These are phyloP conservation scores for Lysandra coridon DNA, from an alignment of 2,888 invertebrate genomes.

Conservation along the genomic window DNA sequence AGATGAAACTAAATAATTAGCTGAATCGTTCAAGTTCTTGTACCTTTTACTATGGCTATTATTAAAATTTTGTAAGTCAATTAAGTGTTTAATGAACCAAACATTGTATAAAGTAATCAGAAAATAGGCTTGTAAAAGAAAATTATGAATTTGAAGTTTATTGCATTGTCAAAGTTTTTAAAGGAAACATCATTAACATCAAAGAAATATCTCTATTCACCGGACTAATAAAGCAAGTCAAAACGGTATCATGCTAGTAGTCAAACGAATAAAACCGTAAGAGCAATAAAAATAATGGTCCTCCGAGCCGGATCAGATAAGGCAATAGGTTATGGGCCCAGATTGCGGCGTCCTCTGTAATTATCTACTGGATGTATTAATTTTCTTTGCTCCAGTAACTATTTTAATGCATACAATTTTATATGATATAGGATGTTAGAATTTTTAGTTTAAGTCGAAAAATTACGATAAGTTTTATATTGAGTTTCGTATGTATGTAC, in stretches of 20 bases:
- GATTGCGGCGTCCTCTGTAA: constrained; percentile 5
- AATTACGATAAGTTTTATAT: too few relatives aligned
- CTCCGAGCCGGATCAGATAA: constrained; percentile 18
- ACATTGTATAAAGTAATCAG: background rate
- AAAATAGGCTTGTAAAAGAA: background rate
- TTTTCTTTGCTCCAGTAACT: background rate
- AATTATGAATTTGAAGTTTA: too few relatives aligned
- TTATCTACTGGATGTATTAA: background rate
- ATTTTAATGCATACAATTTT: background rate
- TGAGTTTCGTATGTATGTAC: too few relatives aligned
- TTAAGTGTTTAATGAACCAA: background rate
- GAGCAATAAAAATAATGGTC: constrained; percentile 14
- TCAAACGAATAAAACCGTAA: constrained; percentile 3
- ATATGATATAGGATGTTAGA: too few relatives aligned
- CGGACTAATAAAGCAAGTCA: background rate
- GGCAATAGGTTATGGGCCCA: background rate
- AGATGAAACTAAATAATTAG: background rate
- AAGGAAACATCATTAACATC: too few relatives aligned
- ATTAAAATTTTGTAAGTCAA: background rate
- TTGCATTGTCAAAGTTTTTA: too few relatives aligned
- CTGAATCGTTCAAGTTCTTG: background rate
- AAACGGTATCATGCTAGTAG: background rate
- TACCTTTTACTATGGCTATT: background rate
- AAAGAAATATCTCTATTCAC: too few relatives aligned
- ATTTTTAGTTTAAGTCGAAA: too few relatives aligned